Conservation (phyloP, 2,113 vertebrate species). For the Holacanthus passer region DNA sequence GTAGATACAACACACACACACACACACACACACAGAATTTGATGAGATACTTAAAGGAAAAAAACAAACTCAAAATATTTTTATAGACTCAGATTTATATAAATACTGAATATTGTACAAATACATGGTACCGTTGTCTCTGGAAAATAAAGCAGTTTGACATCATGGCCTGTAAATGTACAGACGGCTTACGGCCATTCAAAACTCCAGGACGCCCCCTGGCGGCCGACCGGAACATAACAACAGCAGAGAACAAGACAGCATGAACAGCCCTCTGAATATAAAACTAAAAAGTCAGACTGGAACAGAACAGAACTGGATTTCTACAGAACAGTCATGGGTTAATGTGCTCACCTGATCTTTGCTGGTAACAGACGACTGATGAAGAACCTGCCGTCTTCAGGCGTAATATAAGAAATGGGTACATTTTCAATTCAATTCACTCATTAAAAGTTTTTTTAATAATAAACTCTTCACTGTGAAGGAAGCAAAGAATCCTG, state of each 20-base stretch:
- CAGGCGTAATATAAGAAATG: too few species aligned
- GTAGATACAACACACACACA: not conserved
- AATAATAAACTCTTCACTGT: too few species aligned
- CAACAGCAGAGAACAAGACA: constrained; percentile 19
- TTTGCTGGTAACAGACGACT: too few species aligned
- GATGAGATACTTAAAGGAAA: too few species aligned
- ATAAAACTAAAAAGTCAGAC: not conserved
- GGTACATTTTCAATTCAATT: too few species aligned
- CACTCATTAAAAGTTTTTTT: too few species aligned
- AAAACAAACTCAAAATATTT: not conserved
- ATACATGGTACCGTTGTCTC: constrained; percentile 17
- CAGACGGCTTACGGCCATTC: not conserved
- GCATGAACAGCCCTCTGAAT: not conserved
- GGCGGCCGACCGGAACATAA: constrained; percentile 5
- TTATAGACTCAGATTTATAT: constrained; percentile 32
- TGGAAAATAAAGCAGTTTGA: not conserved
- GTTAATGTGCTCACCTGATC: too few species aligned
- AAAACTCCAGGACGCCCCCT: not conserved
- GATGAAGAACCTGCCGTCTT: too few species aligned
- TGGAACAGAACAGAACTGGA: not conserved
- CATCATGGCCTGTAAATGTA: not conserved
- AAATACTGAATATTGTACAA: constrained; percentile 56
- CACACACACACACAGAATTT: too few species aligned
- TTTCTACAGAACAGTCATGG: too few species aligned
- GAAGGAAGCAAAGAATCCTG: too few species aligned